These are phyloP conservation scores for Microchrysa polita DNA, from an alignment of 2,888 invertebrate species.

Conservation along the genomic window DNA sequence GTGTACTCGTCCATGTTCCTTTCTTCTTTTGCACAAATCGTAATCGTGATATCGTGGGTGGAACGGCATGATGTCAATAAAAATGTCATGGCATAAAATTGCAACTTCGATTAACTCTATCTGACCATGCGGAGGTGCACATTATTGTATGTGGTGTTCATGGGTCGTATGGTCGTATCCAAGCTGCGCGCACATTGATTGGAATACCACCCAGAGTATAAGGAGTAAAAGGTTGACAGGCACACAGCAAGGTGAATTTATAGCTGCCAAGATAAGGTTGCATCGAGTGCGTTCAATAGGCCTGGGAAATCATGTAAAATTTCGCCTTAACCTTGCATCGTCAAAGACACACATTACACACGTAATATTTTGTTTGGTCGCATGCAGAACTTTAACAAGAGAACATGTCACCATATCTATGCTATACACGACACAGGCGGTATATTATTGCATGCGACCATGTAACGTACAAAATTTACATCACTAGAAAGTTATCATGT, in stretches of 20 bases:
- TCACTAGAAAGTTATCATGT: slow-evolving; percentile 33
- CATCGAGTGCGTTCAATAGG: slow-evolving; percentile 32
- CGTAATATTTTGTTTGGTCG: slow-evolving; percentile 28
- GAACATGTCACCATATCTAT: slow-evolving; percentile 24
- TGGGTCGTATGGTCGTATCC: too few relatives aligned
- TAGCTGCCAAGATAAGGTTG: slow-evolving; percentile 41
- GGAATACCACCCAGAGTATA: slow-evolving; percentile 46
- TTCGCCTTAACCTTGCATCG: slow-evolving; percentile 41
- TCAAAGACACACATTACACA: slow-evolving; percentile 37
- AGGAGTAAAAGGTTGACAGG: slow-evolving; percentile 46
- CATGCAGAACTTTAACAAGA: slow-evolving; percentile 26
- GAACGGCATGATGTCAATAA: slow-evolving; percentile 45
- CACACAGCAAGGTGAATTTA: slow-evolving; percentile 43
- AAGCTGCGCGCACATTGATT: slow-evolving; percentile 39
- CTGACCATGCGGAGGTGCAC: slow-evolving; percentile 35
- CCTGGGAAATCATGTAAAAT: slow-evolving; percentile 43
- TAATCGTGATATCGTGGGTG: slow-evolving; percentile 37
- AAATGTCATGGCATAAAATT: slow-evolving; percentile 45
- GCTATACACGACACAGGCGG: slow-evolving; percentile 14
- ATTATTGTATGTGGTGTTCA: too few relatives aligned
- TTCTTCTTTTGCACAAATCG: not conserved
- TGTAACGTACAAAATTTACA: slow-evolving; percentile 41
- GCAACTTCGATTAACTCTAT: slow-evolving; percentile 45
- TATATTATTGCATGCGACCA: slow-evolving; percentile 1
- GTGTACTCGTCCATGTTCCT: too few relatives aligned